phyloP scores from a whole-genome alignment of 2,888 invertebrate genomes.

The Heteromyza rotundicornis region DNA sequence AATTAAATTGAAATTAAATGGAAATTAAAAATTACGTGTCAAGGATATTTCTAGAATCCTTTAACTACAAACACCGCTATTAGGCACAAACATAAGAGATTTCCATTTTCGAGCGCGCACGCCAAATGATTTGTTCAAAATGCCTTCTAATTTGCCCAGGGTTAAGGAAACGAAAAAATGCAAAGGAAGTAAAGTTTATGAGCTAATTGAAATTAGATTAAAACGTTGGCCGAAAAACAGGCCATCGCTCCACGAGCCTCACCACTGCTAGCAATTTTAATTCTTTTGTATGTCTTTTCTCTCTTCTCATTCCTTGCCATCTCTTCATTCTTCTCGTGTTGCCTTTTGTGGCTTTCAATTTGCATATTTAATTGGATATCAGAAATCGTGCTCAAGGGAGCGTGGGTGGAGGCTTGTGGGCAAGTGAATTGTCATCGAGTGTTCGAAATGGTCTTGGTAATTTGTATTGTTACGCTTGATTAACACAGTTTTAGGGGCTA shows the following conservation, averaged over 20 bases:
- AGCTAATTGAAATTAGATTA: not conserved
- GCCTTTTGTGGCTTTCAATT: not conserved
- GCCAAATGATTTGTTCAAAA: too few relatives aligned
- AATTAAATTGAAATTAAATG: too few relatives aligned
- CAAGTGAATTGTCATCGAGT: not conserved
- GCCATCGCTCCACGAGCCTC: too few relatives aligned
- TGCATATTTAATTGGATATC: slow-evolving; percentile 1
- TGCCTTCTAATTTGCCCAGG: too few relatives aligned
- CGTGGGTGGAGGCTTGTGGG: too few relatives aligned
- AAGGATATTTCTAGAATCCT: too few relatives aligned
- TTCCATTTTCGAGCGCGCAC: too few relatives aligned
- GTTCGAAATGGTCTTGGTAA: not conserved
- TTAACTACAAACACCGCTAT: too few relatives aligned
- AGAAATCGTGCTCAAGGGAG: not conserved
- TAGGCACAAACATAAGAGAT: too few relatives aligned
- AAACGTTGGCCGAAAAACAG: not conserved
- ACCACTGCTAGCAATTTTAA: too few relatives aligned
- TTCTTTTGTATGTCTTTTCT: too few relatives aligned
- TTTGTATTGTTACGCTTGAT: slow-evolving; percentile 2
- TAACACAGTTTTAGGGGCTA: not conserved
- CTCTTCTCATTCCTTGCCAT: not conserved
- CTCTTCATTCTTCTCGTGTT: not conserved
- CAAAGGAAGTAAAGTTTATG: not conserved
- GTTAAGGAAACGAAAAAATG: not conserved
- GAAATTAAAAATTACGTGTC: too few relatives aligned